Conservation (phyloP, 2,888 invertebrate species). For the Nymphalis c-album region DNA sequence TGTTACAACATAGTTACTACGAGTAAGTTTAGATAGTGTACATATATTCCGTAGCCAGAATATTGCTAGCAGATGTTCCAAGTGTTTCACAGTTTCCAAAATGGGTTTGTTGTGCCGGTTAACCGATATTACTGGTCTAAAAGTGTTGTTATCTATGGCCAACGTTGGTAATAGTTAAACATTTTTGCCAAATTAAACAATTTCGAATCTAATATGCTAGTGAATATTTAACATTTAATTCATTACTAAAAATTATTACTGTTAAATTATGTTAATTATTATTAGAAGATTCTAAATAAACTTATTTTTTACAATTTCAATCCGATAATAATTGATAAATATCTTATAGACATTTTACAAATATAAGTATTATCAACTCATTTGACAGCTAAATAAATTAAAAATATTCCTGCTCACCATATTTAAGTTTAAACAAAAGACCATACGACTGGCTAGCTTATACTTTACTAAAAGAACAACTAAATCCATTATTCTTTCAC, state of each 20-base stretch:
- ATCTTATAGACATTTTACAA: no score
- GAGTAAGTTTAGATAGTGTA: neutral
- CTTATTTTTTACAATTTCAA: no score
- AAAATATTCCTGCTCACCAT: neutral
- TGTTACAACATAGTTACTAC: neutral
- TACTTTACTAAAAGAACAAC: conserved; percentile 1
- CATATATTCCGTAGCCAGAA: neutral
- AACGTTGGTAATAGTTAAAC: conserved; percentile 10
- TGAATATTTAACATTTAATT: no score
- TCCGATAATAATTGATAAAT: no score
- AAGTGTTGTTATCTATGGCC: conserved; percentile 20
- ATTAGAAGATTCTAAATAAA: no score
- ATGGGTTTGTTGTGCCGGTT: conserved; percentile 7
- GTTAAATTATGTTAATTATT: no score
- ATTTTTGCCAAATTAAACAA: conserved; percentile 21
- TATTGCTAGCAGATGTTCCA: conserved; percentile 17
- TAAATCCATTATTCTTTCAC: conserved; percentile 9
- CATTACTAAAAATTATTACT: neutral
- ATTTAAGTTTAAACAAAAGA: neutral
- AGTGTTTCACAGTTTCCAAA: conserved; percentile 23
- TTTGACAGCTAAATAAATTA: no score
- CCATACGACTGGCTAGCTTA: neutral
- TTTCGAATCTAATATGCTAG: neutral
- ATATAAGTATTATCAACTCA: no score
- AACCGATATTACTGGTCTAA: conserved; percentile 11